phyloP scores from a whole-genome alignment of 37 sponge, comb jelly and placozoan genomes.

The Hexactinellida sp. region DNA sequence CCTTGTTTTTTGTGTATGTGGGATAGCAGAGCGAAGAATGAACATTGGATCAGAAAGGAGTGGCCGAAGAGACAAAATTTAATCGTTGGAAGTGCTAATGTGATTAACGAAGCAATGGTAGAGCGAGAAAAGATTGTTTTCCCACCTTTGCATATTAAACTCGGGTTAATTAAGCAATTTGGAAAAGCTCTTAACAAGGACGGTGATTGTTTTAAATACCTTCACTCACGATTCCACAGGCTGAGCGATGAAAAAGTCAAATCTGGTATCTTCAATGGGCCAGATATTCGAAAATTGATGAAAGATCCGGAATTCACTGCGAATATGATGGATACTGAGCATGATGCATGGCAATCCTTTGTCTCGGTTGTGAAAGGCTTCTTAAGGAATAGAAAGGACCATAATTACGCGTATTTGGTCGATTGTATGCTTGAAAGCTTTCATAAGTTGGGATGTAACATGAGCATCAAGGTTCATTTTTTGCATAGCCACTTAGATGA shows the following conservation, averaged over 20 bases:
- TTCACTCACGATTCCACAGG: conserved; percentile 12
- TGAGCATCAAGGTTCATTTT: conserved; percentile 15
- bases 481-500: conserved; percentile 11
- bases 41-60: conserved; percentile 15
- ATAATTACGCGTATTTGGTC: conserved; percentile 1
- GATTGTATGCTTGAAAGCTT: background rate
- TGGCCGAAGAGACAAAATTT: conserved; percentile 7
- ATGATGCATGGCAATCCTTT: conserved; percentile 17
- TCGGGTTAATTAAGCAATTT: conserved; percentile 17
- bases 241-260: conserved; percentile 19
- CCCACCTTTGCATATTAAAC: conserved; percentile 19
- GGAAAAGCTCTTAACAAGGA: conserved; percentile 5
- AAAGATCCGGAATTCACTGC: conserved; percentile 15
- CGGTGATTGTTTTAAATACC: conserved; percentile 16
- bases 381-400: background rate
- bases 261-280: conserved; percentile 19
- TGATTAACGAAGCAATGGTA: conserved; percentile 7
- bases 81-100: conserved; percentile 13
- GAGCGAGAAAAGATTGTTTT: background rate
- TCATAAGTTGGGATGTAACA: conserved; percentile 15
- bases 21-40: conserved; percentile 18
- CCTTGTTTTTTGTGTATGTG: conserved; percentile 18
- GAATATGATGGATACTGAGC: background rate
- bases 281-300: conserved; percentile 15
- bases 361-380: conserved; percentile 16